Percentiles rank a stretch among this genome's conserved stretches.
Conservation (phyloP, 2,888 invertebrate genomes). For the Kuschelorhynchus macadamiae region DNA sequence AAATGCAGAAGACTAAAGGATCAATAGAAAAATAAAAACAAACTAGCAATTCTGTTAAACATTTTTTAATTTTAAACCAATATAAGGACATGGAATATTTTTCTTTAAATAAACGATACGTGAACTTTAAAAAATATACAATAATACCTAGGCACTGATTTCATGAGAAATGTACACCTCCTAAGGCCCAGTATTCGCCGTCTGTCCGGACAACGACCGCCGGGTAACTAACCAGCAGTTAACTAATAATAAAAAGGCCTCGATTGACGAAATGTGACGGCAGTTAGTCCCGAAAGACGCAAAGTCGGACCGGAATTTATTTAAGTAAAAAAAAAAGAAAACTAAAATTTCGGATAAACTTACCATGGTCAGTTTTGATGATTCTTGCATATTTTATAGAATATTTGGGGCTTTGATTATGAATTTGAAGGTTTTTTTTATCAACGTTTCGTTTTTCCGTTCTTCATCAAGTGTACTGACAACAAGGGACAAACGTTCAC, state of each 20-base stretch:
- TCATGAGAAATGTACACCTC: conserved; percentile 59
- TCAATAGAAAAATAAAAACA: no score
- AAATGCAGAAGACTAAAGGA: no score
- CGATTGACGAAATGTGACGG: conserved; percentile 1
- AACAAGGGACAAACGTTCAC: no score
- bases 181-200: conserved; percentile 33
- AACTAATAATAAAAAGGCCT: conserved; percentile 12
- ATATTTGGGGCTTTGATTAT: no score
- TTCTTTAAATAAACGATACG: conserved; percentile 62
- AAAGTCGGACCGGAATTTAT: conserved; percentile 21
- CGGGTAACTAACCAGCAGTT: conserved; percentile 23
- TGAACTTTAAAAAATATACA: conserved; percentile 67
- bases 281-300: neutral
- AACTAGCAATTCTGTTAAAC: no score
- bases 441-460: no score
- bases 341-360: no score
- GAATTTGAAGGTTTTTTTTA: no score
- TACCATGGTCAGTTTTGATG: no score
- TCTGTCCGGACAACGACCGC: conserved; percentile 5
- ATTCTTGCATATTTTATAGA: no score
- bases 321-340: conserved; percentile 60
- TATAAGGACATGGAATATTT: conserved; percentile 45
- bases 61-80: conserved; percentile 38
- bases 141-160: conserved; percentile 67
- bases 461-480: no score